phyloP scores from a whole-genome alignment of 2,888 invertebrate species.

The Troides helena region DNA sequence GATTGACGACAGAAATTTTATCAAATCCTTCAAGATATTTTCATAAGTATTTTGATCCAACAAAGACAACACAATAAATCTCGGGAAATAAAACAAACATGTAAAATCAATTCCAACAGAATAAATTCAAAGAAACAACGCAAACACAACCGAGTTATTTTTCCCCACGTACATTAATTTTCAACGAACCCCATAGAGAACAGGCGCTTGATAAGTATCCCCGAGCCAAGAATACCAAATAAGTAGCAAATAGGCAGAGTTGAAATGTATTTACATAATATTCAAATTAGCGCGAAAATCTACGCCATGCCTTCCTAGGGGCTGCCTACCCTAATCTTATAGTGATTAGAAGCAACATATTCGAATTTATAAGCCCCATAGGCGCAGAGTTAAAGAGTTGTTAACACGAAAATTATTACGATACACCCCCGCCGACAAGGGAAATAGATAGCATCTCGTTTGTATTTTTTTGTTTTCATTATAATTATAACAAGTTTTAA shows the following conservation, averaged over 20 bases:
- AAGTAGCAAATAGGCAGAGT: constrained; percentile 37
- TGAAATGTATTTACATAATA: constrained; percentile 60
- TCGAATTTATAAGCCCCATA: constrained; percentile 58
- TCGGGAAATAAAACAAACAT: constrained; percentile 11
- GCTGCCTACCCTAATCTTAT: constrained; percentile 48
- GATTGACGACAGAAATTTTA: no score
- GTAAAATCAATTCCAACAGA: constrained; percentile 16
- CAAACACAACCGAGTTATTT: constrained; percentile 21
- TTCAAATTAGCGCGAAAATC: constrained; percentile 66
- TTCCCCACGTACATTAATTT: constrained; percentile 26
- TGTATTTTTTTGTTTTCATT: constrained; percentile 7
- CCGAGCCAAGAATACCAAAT: constrained; percentile 51
- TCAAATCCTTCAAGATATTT: not conserved
- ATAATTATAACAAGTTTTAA: constrained; percentile 4
- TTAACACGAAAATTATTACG: constrained; percentile 73
- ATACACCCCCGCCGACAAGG: constrained; percentile 41
- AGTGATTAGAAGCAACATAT: constrained; percentile 67
- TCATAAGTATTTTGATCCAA: not conserved
- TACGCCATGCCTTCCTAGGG: constrained; percentile 42
- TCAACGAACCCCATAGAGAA: constrained; percentile 23
- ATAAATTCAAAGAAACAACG: constrained; percentile 19
- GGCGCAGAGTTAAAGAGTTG: constrained; percentile 64
- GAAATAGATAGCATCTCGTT: constrained; percentile 24
- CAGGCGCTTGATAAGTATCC: constrained; percentile 41
- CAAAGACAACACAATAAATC: constrained; percentile 7